phyloP scores from a whole-genome alignment of 2,797 vertebrate species.

The Acipenser transmontanus region DNA sequence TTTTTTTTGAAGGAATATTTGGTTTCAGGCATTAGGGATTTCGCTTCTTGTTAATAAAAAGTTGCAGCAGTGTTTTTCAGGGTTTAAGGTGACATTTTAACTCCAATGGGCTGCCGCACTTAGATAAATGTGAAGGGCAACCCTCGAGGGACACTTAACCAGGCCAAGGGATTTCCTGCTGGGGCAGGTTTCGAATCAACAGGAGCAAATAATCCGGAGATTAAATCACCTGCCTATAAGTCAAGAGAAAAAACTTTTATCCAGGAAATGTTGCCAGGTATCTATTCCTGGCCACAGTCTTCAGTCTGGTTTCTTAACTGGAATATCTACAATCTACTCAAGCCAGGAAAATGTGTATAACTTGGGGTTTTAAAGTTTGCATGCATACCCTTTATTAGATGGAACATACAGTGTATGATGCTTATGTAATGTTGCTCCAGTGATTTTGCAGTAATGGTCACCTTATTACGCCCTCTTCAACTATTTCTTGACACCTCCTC shows the following conservation, averaged over 20 bases:
- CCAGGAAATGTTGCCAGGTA: background rate
- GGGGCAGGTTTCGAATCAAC: background rate
- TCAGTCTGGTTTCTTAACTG: background rate
- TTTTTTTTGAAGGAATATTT: conserved; percentile 22
- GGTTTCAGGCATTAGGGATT: conserved; percentile 31
- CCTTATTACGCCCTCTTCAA: too few relatives aligned
- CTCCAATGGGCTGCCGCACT: conserved; percentile 12
- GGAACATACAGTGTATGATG: too few relatives aligned
- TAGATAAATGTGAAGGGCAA: background rate
- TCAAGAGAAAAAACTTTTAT: background rate
- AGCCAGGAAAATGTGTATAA: too few relatives aligned
- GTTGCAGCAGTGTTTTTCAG: conserved; percentile 8
- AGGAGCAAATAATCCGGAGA: background rate
- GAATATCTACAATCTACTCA: too few relatives aligned
- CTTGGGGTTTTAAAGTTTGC: too few relatives aligned
- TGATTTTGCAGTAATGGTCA: too few relatives aligned
- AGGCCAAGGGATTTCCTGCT: conserved; percentile 1
- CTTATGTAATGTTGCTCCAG: too few relatives aligned
- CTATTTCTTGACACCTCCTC: too few relatives aligned
- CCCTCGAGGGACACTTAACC: conserved; percentile 23
- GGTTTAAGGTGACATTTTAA: conserved; percentile 15
- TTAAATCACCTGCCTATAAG: conserved; percentile 6
- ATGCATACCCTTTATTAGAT: too few relatives aligned
- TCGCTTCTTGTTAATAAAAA: conserved; percentile 15
- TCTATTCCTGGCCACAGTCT: background rate